These are phyloP conservation scores for Gambelia wislizenii DNA, from an alignment of 2,797 vertebrate species.

Conservation along the genomic window DNA sequence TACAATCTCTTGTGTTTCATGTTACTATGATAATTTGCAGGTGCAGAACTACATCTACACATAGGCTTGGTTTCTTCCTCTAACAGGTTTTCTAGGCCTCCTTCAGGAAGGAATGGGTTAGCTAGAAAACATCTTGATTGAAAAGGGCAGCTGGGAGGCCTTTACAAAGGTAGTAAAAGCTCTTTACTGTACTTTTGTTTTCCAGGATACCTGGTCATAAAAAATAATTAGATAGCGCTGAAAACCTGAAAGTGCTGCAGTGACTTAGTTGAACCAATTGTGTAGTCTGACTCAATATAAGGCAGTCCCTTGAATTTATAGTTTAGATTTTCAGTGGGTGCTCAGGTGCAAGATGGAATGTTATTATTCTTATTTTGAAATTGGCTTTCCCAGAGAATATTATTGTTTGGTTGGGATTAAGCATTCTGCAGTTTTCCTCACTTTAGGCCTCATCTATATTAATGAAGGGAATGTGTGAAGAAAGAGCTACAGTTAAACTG, in stretches of 20 bases:
- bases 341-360: conserved; percentile 18
- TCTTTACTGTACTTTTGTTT: background rate
- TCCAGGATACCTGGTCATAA: background rate
- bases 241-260: background rate
- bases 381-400: conserved; percentile 21
- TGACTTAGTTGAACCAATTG: background rate
- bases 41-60: background rate
- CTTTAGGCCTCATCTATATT: conserved; percentile 64
- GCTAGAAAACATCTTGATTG: background rate
- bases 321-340: background rate
- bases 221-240: conserved; percentile 15
- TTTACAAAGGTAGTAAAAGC: background rate
- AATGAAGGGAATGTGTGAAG: conserved; percentile 55
- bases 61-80: background rate
- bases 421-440: conserved; percentile 50
- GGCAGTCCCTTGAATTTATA: background rate
- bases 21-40: background rate
- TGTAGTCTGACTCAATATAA: background rate
- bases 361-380: conserved; percentile 26
- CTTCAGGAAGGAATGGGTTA: background rate
- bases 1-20: no score
- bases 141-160: background rate
- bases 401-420: conserved; percentile 45
- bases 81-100: background rate
- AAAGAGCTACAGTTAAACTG: conserved; percentile 51